Evolutionary conservation across 2,888 invertebrate species (phyloP), one percentile per base, ranked within the genome.

Genomic region (Uloborus plumipes): DNA sequence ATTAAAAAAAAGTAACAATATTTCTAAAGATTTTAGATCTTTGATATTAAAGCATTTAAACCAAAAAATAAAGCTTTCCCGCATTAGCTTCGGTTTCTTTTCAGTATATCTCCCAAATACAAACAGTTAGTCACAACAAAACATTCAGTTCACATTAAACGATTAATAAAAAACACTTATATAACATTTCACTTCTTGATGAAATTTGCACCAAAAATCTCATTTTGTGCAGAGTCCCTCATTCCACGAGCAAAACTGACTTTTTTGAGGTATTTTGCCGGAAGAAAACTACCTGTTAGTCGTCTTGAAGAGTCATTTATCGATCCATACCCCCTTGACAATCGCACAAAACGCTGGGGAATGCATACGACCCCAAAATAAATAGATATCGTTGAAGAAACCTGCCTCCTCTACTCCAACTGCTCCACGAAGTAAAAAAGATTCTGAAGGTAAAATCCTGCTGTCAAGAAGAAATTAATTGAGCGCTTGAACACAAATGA

Each of bases 381-480:
- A 80, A 80, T 80, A 80, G 79, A 73, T 73, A 73, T 62, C 73
- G 66, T 58, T 26, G 71, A 64, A 72, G 72, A 72, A 72, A 70
- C 55, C 59, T 55, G 70, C 51, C 53, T 59, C 67, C 20, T 66
- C 31, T 15, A 50, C n/a, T 31, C 47, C 58, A 22, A 22, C 16
- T 26, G 22, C 39, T 69, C 50, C 55, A 59, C 50, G 71, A n/a
- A 62, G 47, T 53, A 73, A 69, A 59, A 73, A 51, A 62, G 71
- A 47, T n/a, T 58, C 47, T 64, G 64, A 53, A 77, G 69, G 79
- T 78, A 66, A 71, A 70, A 64, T 65, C 71, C 55, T 53, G 72
- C 78, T 80, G 79, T 80, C 79, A 80, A 73, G 79, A 66, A 61
- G 73, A 80, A 80, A 80, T 80, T 80, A 80, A 80, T 80, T 80